Percentiles rank a stretch among this genome's conserved stretches.
These are phyloP conservation scores for Fukomys damarensis DNA, from an alignment of 2,113 vertebrate species.

Conservation along the genomic window DNA sequence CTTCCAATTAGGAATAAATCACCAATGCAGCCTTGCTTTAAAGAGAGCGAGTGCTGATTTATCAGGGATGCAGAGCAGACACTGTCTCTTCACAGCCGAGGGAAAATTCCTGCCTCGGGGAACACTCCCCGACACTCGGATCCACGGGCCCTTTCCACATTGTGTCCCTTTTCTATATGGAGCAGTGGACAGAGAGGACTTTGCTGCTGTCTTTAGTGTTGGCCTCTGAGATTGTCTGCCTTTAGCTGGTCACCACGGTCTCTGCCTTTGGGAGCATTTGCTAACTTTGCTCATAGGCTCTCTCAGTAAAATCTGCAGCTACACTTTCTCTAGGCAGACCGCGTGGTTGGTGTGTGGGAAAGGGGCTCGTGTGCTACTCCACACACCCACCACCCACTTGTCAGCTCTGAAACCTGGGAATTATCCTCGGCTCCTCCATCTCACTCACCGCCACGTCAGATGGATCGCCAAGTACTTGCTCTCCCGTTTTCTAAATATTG, in stretches of 20 bases:
- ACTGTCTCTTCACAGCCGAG: background rate
- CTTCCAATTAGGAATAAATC: background rate
- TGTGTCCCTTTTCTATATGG: background rate
- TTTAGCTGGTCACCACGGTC: background rate
- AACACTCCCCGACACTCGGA: background rate
- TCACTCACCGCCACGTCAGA: background rate
- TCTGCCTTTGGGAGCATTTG: background rate
- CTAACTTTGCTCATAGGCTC: background rate
- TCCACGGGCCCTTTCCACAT: background rate
- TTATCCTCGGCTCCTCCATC: background rate
- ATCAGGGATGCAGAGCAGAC: background rate
- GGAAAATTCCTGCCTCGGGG: background rate
- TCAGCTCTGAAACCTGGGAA: background rate
- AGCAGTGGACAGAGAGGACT: background rate
- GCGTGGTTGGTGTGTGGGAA: background rate
- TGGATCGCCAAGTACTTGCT: background rate
- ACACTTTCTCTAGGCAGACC: too few relatives aligned
- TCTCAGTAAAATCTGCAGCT: background rate
- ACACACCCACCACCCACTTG: background rate
- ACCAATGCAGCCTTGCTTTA: background rate
- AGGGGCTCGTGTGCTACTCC: background rate
- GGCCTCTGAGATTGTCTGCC: background rate
- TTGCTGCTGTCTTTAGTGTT: background rate
- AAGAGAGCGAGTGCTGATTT: background rate
- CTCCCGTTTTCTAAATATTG: background rate